Evolutionary conservation across 1,140 invertebrate genomes (phyloP), one percentile per base, ranked within the genome.

Genomic region (Caerostris darwini): DNA sequence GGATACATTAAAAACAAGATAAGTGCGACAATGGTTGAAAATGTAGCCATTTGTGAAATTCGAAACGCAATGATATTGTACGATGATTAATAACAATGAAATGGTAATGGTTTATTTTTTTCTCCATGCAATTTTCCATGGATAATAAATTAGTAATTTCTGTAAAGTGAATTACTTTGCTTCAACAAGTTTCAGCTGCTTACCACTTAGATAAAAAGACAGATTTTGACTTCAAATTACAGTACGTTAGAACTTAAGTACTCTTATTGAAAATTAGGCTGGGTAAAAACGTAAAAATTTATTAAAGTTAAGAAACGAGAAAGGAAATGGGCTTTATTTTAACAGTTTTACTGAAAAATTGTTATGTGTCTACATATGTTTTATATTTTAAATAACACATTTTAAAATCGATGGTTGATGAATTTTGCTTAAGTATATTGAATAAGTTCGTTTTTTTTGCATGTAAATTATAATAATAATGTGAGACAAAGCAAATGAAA

Each of bases 1-100:
- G 92, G 92, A 94, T 61, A 87, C 92, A 94, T 94, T 94, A 94
- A 94, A 89, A 88, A 64, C 86, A 89, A 69, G 86, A 88, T 89
- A 89, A 89, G 57, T 89, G 92, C 50, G 34, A 82, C 56, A 17
- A 82, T 71, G 88, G 81, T 64, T 83, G 56, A 83, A 58, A 71
- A 87, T 59, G 61, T 58, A 58, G 64, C 59, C 64, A 82, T 87
- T 71, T 93, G 59, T 83, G 83, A 87, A 93, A 86, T 93, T 93
- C 14, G 91, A 87, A 54, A 71, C 90, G 53, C 14, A n/a, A 14
- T 85, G 56, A 85, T 85, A 57, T 58, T 59, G 19, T 85, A 17
- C 19, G 8, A 59, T 85, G 82, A 85, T 85, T 85, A 85, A 85
- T 85, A 85, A 85, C 82, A 59, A 17, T 14, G 77, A 8, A 53